Evolutionary conservation across 53 echinoderm and acorn worm genomes (phyloP).

Genomic region (Temnopleurus reevesii): DNA sequence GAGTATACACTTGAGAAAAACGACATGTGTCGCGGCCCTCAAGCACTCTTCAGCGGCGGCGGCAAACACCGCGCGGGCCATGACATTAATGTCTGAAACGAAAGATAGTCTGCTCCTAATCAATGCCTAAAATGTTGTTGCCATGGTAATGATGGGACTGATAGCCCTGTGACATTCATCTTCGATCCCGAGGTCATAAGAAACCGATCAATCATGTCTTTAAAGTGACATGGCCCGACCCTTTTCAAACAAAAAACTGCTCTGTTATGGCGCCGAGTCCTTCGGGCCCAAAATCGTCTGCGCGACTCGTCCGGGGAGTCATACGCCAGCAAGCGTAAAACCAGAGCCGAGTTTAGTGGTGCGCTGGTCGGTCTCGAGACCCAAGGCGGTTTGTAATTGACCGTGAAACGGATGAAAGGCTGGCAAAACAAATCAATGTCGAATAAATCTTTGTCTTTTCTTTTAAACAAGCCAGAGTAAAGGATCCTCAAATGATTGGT

Average conservation of each 20-base stretch:
- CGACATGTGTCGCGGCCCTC: neutral
- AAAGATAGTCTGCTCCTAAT: slow-evolving; percentile 23
- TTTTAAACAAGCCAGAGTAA: neutral
- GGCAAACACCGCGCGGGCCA: neutral
- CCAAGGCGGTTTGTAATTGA: slow-evolving; percentile 45
- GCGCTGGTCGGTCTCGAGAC: neutral
- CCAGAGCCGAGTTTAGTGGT: neutral
- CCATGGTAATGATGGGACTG: slow-evolving; percentile 44
- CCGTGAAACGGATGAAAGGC: slow-evolving; percentile 55
- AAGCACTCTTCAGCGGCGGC: slow-evolving; percentile 2
- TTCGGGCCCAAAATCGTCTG: slow-evolving; percentile 2
- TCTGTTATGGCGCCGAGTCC: neutral
- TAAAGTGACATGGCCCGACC: neutral
- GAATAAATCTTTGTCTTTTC: slow-evolving; percentile 36
- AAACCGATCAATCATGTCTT: slow-evolving; percentile 48
- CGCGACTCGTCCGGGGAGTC: neutral
- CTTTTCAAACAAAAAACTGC: neutral
- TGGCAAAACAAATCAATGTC: slow-evolving; percentile 58
- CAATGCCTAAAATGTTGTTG: slow-evolving; percentile 35
- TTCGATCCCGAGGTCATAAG: slow-evolving; percentile 28
- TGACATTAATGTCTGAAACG: slow-evolving; percentile 9
- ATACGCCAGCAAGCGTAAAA: neutral
- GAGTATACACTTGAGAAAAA: no score
- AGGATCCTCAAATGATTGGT: neutral
- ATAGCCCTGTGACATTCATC: slow-evolving; percentile 47